Base-by-base conservation (phyloP, 1,140 invertebrate genomes). In the Diorhabda elongata region DNA sequence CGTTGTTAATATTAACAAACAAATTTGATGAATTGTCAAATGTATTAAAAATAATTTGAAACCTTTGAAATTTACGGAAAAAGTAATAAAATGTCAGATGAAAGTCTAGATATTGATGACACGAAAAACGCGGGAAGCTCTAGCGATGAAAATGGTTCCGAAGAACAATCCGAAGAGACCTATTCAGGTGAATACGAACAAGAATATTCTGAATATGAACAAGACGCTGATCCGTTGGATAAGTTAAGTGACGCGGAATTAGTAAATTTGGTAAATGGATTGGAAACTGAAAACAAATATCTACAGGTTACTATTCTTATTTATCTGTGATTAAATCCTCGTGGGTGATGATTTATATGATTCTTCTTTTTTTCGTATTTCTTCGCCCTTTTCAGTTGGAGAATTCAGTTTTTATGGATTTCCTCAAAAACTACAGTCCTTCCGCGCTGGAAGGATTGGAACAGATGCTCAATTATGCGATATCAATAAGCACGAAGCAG, bases 171-270 rank as follows among this genome's bases (percentile, higher is more conserved):
- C n/a, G 26, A 2, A 8, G 64, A 45, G 5, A 26, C 45, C 3
- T 26, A 26, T 26, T 26, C 26, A 26, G 44, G 52, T 2, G 47
- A 64, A 64, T 11, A n/a, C 3, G 43, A 64, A 6, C 45, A 47
- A 26, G 43, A 47, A 9, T 3, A 42, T 6, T 11, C 8, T 7
- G 7, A 6, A 8, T 3, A 8, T 8, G 6, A 52, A 52, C 26
- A 58, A 58, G 7, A 56, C 3, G 42, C 42, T 9, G 11, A 73
- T 58, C 67, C 72, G 5, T 60, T 73, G 44, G 67, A 73, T 45
- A 63, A 70, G 9, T 59, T 73, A 43, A 69, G 66, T 2, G 69
- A 73, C 56, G 69, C 70, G 57, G 69, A 73, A 58, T 65, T 73
- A 7, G 70, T 73, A 43, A 67, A 73, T 59, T 8, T 70, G 42